These are phyloP conservation scores for Cercopithecus diana DNA, from an alignment of 2,797 vertebrate genomes.

Conservation along the genomic window DNA sequence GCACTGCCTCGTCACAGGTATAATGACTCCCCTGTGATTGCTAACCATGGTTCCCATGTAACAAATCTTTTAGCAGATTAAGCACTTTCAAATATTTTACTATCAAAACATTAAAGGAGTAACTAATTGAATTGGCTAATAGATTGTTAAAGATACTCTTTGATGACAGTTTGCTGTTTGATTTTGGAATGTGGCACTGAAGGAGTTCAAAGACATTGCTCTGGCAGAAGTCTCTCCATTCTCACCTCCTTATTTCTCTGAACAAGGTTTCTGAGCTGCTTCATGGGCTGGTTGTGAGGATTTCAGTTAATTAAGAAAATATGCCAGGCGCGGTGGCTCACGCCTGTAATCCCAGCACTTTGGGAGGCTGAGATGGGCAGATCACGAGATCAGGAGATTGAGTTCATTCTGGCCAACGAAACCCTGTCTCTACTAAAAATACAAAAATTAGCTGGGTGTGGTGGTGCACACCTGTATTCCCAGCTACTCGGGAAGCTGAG, in stretches of 20 bases:
- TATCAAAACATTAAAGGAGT: not conserved
- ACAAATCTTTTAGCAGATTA: not conserved
- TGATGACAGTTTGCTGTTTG: not conserved
- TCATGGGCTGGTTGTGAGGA: not conserved
- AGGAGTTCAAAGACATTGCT: not conserved
- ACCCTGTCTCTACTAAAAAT: no score
- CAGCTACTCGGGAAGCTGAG: no score
- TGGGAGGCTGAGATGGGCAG: no score
- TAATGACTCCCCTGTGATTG: rapidly evolving
- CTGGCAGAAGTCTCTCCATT: not conserved
- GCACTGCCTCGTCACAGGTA: no score
- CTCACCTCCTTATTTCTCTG: not conserved
- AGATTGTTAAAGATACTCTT: not conserved
- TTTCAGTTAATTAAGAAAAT: not conserved
- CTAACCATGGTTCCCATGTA: no score
- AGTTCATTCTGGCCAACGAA: no score
- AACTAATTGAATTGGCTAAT: not conserved
- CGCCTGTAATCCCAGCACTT: no score
- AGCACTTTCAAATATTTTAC: not conserved
- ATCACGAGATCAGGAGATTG: no score
- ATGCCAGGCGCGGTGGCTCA: no score
- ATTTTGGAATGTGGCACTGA: not conserved
- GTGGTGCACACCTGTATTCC: no score
- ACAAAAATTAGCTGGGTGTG: no score
- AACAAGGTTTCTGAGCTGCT: not conserved